A percentile compares a stretch with the other conserved stretches of the same genome.
Conservation (phyloP, 2,888 invertebrate species). For the Eristalis tenax region DNA sequence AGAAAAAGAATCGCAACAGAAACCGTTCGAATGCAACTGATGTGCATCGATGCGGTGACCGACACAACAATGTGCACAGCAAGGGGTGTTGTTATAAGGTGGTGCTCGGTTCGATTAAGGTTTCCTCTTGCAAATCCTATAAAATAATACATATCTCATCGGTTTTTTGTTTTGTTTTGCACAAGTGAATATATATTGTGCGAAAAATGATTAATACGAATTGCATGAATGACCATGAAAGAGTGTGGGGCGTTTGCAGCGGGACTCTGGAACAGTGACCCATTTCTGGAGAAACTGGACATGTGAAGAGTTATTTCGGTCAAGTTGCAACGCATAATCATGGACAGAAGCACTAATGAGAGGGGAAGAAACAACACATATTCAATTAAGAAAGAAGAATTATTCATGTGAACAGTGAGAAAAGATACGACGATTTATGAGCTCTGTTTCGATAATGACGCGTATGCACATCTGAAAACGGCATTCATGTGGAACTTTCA, state of each 20-base stretch:
- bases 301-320: conserved; percentile 48
- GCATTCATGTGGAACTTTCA: conserved; percentile 21
- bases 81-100: conserved; percentile 57
- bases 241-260: conserved; percentile 47
- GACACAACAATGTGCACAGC: conserved; percentile 47
- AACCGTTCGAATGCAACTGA: conserved; percentile 71
- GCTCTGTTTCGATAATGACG: background rate
- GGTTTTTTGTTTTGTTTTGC: background rate
- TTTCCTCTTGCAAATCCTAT: conserved; percentile 10
- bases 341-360: background rate
- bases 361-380: background rate
- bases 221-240: conserved; percentile 56
- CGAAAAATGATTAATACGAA: conserved; percentile 53
- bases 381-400: conserved; percentile 27
- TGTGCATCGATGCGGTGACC: conserved; percentile 69
- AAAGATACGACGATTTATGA: conserved; percentile 15
- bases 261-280: conserved; percentile 68
- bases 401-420: conserved; percentile 6
- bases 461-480: background rate
- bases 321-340: conserved; percentile 19
- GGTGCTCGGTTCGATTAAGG: conserved; percentile 55
- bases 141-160: background rate
- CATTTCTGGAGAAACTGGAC: conserved; percentile 47
- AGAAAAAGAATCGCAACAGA: conserved; percentile 20
- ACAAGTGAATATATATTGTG: conserved; percentile 38